phyloP scores from a whole-genome alignment of 1,140 invertebrate genomes.

The Carposina sasakii region DNA sequence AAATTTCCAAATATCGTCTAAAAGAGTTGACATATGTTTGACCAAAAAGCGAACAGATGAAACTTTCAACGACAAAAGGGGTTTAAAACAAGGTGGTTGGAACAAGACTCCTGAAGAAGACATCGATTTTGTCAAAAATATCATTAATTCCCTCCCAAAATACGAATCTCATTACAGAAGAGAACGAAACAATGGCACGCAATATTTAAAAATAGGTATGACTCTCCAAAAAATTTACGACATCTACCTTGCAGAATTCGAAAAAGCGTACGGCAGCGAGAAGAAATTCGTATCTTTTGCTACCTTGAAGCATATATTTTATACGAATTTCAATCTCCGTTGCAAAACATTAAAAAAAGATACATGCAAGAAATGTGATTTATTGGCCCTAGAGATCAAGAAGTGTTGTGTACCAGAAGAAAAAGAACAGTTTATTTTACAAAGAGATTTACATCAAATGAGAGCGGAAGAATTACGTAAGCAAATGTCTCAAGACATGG shows the following conservation, averaged over 20 bases:
- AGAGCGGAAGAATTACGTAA: conserved; percentile 7
- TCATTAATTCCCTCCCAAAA: too few species aligned
- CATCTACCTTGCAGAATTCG: conserved; percentile 7
- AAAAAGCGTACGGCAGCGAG: conserved; percentile 6
- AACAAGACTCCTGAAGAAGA: too few species aligned
- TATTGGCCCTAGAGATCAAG: conserved; percentile 1
- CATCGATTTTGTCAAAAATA: too few species aligned
- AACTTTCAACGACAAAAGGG: too few species aligned
- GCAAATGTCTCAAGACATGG: conserved; percentile 7
- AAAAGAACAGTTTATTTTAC: neutral
- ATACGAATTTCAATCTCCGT: conserved; percentile 16
- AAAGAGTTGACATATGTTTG: too few species aligned
- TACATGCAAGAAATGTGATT: conserved; percentile 17
- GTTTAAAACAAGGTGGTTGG: too few species aligned
- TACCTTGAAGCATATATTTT: conserved; percentile 15
- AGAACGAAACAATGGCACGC: too few species aligned
- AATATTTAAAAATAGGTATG: too few species aligned
- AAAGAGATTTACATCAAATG: conserved; percentile 9
- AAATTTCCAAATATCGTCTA: too few species aligned
- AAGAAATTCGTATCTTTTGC: conserved; percentile 4
- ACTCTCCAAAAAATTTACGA: too few species aligned
- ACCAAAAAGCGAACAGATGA: too few species aligned
- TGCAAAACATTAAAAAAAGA: conserved; percentile 20
- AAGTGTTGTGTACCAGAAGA: conserved; percentile 4
- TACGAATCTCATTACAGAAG: too few species aligned